A percentile compares a stretch with the other conserved stretches of the same genome.
Evolutionary conservation across 2,113 vertebrate species (phyloP).

Genomic region (Macrotis lagotis): DNA sequence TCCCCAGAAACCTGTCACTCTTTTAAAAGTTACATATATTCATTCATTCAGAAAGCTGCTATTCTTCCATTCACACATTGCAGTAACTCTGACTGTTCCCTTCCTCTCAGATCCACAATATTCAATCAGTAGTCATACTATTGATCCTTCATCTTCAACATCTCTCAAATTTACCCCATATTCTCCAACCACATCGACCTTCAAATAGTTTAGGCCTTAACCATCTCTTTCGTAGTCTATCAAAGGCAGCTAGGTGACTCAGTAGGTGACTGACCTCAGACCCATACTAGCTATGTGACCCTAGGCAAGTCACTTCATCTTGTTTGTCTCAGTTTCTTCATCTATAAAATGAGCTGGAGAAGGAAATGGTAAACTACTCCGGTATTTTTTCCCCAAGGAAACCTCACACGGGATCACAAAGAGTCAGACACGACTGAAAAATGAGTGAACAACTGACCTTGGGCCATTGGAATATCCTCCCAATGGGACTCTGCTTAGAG

Average conservation of each 20-base stretch:
- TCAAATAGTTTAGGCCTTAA: neutral
- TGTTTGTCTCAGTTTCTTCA: neutral
- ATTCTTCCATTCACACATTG: neutral
- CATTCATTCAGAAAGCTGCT: neutral
- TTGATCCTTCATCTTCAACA: neutral
- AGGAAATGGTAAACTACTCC: neutral
- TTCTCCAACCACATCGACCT: neutral
- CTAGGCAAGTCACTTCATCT: neutral
- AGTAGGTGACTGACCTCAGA: neutral
- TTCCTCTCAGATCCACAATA: neutral
- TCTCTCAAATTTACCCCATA: neutral
- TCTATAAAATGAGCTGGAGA: neutral
- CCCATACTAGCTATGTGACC: no score
- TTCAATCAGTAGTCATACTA: neutral
- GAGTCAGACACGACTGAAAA: no score
- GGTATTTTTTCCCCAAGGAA: neutral
- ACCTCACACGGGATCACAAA: neutral
- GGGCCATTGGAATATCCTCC: neutral
- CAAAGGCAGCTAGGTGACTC: neutral
- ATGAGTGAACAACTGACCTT: neutral
- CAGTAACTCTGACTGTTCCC: neutral
- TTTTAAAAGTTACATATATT: neutral
- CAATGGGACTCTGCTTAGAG: neutral
- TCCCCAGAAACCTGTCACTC: neutral
- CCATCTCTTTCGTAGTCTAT: neutral